Evolutionary conservation across 2,797 vertebrate species (phyloP), one percentile per base, ranked within the genome.

Genomic region (Chelon auratus): DNA sequence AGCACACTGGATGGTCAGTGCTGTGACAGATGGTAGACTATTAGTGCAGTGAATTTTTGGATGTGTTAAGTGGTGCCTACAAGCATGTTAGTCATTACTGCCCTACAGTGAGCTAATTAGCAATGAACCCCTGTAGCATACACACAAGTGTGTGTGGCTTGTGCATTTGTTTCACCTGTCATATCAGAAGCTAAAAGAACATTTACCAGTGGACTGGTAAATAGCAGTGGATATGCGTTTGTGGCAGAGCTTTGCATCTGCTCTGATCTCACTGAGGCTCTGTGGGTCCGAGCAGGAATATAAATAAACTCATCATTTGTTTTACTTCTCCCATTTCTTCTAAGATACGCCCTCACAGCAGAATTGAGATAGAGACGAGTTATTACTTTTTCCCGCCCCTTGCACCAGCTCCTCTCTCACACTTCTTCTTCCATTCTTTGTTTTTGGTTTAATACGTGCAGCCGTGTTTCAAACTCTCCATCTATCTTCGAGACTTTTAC

Each of bases 101-200:
- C 57, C 42, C 57, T 24, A 52, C 77, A 78, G 50, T 77, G 56
- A 79, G 71, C 72, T 82, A 75, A 88, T 89, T 90, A 81, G 68
- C 63, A 64, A 66, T 22, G 62, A 75, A 77, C 53, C 59, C 66
- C 63, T 75, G 48, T 60, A 53, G 72, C 78, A 57, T 30, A 47
- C 24, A 62, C 36, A 37, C 17, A 51, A 33, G 56, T 43, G 47
- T 11, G 37, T 17, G 40, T 22, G 56, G 77, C 24, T 26, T 26
- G 30, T 33, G 30, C 1, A 72, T 51, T 53, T 64, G 68, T 68
- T 77, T 58, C 50, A 55, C 51, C 51, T n/a, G 59, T 86, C 81
- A 64, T 33, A 33, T 75, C 68, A 47, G 65, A 36, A 42, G 17
- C 68, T 66, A 66, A 65, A 52, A 68, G 75, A 83, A 62, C 67